phyloP scores from a whole-genome alignment of 1,140 invertebrate genomes.

The Tetragnatha versicolor region DNA sequence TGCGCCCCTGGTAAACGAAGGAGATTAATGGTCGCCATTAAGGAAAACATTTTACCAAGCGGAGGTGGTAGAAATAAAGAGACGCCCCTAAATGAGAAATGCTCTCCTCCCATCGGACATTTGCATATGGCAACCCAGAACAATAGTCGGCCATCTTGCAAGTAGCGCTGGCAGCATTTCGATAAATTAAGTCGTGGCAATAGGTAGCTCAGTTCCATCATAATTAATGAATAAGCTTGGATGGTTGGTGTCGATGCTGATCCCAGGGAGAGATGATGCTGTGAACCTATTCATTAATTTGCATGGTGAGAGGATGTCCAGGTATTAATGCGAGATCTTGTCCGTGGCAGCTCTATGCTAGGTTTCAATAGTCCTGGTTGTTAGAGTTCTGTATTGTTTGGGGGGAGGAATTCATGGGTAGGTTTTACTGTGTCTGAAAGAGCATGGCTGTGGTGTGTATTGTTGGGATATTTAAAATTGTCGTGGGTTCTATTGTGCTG shows the following conservation, averaged over 20 bases:
- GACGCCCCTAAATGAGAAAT: background rate
- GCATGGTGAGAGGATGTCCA: background rate
- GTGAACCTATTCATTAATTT: constrained; percentile 28
- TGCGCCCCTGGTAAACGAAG: background rate
- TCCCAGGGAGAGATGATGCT: background rate
- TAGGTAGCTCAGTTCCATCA: too few species aligned
- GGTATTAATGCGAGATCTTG: constrained; percentile 10
- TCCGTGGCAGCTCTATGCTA: too few species aligned
- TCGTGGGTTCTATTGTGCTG: too few species aligned
- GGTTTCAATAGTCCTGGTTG: too few species aligned
- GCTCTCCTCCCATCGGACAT: constrained; percentile 4
- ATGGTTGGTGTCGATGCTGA: background rate
- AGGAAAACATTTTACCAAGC: constrained; percentile 7
- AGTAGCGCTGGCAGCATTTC: background rate
- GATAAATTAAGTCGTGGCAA: constrained; percentile 10
- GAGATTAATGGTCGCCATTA: constrained; percentile 8
- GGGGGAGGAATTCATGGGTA: too few species aligned
- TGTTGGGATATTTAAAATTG: too few species aligned
- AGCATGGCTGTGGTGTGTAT: too few species aligned
- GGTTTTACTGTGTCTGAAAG: too few species aligned
- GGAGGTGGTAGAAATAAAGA: constrained; percentile 8
- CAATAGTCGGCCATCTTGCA: constrained; percentile 5
- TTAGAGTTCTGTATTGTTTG: too few species aligned
- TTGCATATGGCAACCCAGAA: constrained; percentile 17
- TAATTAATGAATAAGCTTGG: constrained; percentile 23